Evolutionary conservation across 2,113 vertebrate genomes (phyloP).

Genomic region (Cyrtonyx montezumae): DNA sequence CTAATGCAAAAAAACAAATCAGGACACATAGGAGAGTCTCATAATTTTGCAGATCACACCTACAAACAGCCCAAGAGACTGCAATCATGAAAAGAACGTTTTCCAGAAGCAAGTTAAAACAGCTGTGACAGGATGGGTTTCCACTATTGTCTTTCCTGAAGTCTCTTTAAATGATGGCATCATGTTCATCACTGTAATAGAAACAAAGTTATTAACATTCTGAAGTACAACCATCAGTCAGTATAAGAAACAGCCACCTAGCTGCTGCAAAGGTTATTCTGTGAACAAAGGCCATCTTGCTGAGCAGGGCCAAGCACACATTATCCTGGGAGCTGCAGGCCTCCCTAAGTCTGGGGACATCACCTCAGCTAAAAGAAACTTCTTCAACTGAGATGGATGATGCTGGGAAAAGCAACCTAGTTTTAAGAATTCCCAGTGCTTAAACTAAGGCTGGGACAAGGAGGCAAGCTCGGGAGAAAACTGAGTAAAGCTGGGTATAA

Average conservation of each 20-base stretch:
- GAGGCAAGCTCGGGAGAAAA: neutral
- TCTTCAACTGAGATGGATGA: neutral
- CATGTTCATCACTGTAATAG: slow-evolving; percentile 81
- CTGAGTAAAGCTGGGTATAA: neutral
- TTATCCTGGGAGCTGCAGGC: neutral
- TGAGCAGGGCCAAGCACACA: neutral
- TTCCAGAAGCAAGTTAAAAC: slow-evolving; percentile 13
- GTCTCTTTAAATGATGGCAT: slow-evolving; percentile 81
- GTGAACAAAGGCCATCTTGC: neutral
- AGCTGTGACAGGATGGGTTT: neutral
- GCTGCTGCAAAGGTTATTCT: neutral
- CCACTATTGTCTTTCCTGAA: neutral
- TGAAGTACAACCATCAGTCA: neutral
- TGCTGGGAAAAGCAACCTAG: neutral
- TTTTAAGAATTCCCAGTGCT: neutral
- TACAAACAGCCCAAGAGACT: neutral
- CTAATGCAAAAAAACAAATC: neutral
- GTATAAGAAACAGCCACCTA: neutral
- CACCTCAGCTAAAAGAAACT: neutral
- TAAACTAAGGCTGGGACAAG: neutral
- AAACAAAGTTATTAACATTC: slow-evolving; percentile 24
- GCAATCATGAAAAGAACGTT: slow-evolving; percentile 17
- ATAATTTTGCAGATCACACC: neutral
- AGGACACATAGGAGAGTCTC: neutral
- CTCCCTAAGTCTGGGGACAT: neutral